Evolutionary conservation across 2,113 vertebrate species (phyloP), one percentile per base, ranked within the genome.

Genomic region (Catharus bicknelli): DNA sequence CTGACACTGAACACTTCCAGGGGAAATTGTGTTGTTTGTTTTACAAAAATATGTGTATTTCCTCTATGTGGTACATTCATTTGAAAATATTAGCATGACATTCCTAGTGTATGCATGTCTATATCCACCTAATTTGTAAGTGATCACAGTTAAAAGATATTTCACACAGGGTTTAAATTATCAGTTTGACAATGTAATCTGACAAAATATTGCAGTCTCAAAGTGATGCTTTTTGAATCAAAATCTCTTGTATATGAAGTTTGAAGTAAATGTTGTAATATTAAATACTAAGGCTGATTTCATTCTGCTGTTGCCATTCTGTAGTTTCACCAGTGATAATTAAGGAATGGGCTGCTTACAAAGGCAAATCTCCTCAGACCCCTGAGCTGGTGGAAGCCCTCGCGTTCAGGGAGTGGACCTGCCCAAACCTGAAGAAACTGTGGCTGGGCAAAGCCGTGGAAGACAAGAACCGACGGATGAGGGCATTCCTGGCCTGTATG

Each of bases 301-400:
- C 84, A 72, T 92, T 67, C 62, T 22, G 25, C 86, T 74, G 11
- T 87, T 92, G 90, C 62, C 51, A 5, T 84, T 88, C 67, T 92
- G 13, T 90, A 99, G 99, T 98, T 93, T 98, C 98, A 43, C 98
- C 98, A 1, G 98, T 99, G 93, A 98, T 99, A 91, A 98, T 99
- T 95, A 99, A 99, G 92, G 99, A 99, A 97, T 99, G 99, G 99
- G 98, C 98, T 68, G 99, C 99, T 95, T 99, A 99, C 97, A 99
- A 99, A 95, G 99, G 99, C 83, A 99, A 99, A 92, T 98, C 99
- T 54, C 99, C 99, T 32, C 99, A 99, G 86, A 99, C 99, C 22
- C 99, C 99, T 4, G 99, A 99, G 86, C 98, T 99, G 94, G 99
- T 99, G 89, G 99, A 99, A 98, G 99, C 99, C 3, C 98, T 99